A percentile compares a stretch with the other conserved stretches of the same genome.
These are phyloP conservation scores for Cephonodes hylas DNA, from an alignment of 2,888 invertebrate genomes.

Conservation along the genomic window DNA sequence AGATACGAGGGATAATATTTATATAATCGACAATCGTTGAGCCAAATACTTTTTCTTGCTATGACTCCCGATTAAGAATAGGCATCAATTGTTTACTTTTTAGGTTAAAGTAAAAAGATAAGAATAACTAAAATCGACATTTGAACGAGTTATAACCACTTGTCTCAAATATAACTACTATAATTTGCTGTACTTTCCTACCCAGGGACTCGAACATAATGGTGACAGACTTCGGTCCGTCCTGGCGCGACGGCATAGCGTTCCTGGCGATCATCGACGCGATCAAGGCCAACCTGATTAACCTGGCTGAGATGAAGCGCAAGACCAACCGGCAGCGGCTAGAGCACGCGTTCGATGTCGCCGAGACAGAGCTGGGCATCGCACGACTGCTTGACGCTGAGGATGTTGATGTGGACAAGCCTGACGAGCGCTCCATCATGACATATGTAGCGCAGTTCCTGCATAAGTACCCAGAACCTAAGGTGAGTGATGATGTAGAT, in stretches of 20 bases:
- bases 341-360: constrained; percentile 96
- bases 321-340: constrained; percentile 90
- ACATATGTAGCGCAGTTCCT: constrained; percentile 99
- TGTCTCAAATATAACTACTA: too few relatives aligned
- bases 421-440: constrained; percentile 99
- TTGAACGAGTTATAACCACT: constrained; percentile 20
- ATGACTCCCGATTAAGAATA: too few relatives aligned
- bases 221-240: constrained; percentile 95
- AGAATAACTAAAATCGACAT: too few relatives aligned
- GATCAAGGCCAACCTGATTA: constrained; percentile 95
- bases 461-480: constrained; percentile 95
- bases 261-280: constrained; percentile 97
- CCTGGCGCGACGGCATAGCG: constrained; percentile 97
- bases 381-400: constrained; percentile 95
- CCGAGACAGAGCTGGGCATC: constrained; percentile 95
- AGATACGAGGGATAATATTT: too few relatives aligned
- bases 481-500: constrained; percentile 60
- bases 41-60: too few relatives aligned
- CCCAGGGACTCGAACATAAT: constrained; percentile 91
- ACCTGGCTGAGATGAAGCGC: constrained; percentile 89
- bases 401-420: constrained; percentile 96
- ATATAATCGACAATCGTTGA: too few relatives aligned
- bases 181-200: neutral
- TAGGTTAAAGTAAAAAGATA: neutral
- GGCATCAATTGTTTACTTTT: too few relatives aligned